phyloP scores from a whole-genome alignment of 2,797 vertebrate species.

The Semotilus atromaculatus region DNA sequence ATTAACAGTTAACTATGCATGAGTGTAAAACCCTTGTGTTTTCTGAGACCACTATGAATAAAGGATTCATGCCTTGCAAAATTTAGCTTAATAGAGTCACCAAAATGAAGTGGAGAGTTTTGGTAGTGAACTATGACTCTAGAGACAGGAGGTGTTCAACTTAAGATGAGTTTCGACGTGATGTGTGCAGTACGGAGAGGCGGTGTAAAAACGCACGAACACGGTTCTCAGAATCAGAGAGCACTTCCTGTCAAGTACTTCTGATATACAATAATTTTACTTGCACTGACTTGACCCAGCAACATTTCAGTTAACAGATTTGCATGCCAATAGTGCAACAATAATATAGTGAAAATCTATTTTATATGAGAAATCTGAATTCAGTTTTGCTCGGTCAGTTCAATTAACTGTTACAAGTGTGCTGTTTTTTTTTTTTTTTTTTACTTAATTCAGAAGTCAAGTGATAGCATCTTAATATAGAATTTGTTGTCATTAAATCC shows the following conservation, averaged over 20 bases:
- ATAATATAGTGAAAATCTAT: background rate
- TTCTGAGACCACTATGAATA: conserved; percentile 57
- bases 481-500: background rate
- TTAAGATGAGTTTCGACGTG: background rate
- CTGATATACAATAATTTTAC: background rate
- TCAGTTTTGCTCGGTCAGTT: background rate
- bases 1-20: conserved; percentile 66
- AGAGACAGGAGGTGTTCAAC: conserved; percentile 26
- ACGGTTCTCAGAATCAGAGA: conserved; percentile 27
- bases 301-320: background rate
- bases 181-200: conserved; percentile 7
- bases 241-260: conserved; percentile 22
- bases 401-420: background rate
- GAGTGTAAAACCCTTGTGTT: conserved; percentile 56
- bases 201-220: background rate
- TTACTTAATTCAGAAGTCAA: background rate
- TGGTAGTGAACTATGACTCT: conserved; percentile 38
- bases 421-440: too few relatives aligned
- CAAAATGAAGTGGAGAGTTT: conserved; percentile 38
- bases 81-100: conserved; percentile 57
- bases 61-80: conserved; percentile 53
- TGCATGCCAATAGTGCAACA: background rate
- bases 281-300: background rate
- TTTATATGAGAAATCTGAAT: background rate
- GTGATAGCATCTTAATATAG: background rate